Conservation (phyloP, 2,113 vertebrate species). For the Thamnophis sirtalis region DNA sequence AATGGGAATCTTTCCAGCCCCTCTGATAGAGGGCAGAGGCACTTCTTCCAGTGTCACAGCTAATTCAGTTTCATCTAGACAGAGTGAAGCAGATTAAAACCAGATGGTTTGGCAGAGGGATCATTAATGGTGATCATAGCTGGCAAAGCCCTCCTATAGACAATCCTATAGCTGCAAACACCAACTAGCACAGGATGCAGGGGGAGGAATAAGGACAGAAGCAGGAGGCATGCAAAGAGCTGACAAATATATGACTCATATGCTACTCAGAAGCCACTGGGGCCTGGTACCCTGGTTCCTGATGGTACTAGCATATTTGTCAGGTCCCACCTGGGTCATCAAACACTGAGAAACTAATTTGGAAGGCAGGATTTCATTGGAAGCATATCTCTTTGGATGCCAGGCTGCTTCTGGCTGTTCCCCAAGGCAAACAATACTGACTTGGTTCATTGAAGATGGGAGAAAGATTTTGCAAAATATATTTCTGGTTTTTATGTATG, state of each 20-base stretch:
- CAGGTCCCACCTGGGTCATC: slow-evolving; percentile 9
- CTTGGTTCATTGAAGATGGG: not conserved
- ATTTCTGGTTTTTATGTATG: not conserved
- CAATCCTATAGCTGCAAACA: not conserved
- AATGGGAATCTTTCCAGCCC: not conserved
- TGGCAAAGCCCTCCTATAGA: not conserved
- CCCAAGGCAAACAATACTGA: not conserved
- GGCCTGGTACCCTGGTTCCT: not conserved
- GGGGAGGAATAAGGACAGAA: not conserved
- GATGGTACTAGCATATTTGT: not conserved
- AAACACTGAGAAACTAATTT: not conserved
- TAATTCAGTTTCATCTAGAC: not conserved
- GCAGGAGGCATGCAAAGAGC: not conserved
- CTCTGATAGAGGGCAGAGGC: not conserved
- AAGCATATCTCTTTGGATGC: not conserved
- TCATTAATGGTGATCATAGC: not conserved
- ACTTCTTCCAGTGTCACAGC: not conserved
- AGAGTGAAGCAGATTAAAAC: not conserved
- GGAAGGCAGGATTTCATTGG: not conserved
- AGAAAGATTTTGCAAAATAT: not conserved
- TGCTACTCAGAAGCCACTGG: not conserved
- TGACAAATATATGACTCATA: not conserved
- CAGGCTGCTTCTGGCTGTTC: not conserved
- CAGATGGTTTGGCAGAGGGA: not conserved
- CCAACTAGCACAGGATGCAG: not conserved